phyloP scores from a whole-genome alignment of 53 echinoderm and acorn worm genomes.

The Glandiceps talaboti region DNA sequence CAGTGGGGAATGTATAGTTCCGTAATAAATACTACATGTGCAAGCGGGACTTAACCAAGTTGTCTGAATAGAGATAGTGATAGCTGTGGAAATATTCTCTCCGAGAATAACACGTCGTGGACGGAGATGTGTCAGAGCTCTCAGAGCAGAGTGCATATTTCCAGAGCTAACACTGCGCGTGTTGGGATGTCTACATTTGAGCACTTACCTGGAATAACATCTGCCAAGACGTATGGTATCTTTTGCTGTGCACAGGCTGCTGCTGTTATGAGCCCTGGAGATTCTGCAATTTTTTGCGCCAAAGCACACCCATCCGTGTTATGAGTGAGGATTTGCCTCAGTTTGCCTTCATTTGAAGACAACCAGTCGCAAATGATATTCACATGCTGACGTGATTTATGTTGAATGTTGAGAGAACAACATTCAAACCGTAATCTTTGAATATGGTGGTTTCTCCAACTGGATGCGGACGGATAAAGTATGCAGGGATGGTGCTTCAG shows the following conservation, averaged over 20 bases:
- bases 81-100: no score
- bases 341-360: neutral
- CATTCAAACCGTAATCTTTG: neutral
- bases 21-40: no score
- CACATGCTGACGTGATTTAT: neutral
- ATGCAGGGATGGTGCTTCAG: neutral
- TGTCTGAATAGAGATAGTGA: no score
- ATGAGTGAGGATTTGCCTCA: neutral
- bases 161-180: neutral
- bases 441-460: neutral
- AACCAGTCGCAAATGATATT: neutral
- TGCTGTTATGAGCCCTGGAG: neutral
- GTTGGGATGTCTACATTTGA: no score
- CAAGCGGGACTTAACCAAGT: no score
- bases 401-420: neutral
- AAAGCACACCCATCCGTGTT: neutral
- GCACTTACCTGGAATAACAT: neutral
- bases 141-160: neutral
- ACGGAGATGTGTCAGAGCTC: no score
- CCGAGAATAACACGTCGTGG: no score
- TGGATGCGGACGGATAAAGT: neutral
- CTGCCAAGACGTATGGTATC: neutral
- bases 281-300: neutral
- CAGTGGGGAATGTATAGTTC: no score
- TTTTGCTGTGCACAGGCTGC: neutral